These are phyloP conservation scores for Trimorus sp. DNA, from an alignment of 2,888 invertebrate species.

Conservation along the genomic window DNA sequence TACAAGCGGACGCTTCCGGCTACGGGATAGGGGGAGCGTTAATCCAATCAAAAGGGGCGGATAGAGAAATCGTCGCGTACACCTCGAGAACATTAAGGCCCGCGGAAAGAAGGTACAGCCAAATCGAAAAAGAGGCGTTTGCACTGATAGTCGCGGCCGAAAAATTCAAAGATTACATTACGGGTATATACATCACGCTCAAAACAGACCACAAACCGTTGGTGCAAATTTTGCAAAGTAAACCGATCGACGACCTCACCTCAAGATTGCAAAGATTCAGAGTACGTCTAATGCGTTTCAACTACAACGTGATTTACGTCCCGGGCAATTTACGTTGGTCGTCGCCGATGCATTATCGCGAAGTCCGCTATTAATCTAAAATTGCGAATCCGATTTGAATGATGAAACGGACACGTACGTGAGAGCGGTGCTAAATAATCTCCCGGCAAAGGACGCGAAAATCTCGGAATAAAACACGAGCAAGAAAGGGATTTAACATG, in stretches of 20 bases:
- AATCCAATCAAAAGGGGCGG: conserved; percentile 60
- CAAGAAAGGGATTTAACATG: conserved; percentile 27
- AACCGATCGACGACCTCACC: conserved; percentile 74
- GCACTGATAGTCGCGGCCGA: conserved; percentile 74
- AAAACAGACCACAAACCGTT: conserved; percentile 79
- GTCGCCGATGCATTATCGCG: conserved; percentile 73
- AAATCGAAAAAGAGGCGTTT: conserved; percentile 78
- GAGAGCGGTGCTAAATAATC: conserved; percentile 10
- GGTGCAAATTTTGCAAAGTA: conserved; percentile 73
- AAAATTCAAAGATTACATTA: conserved; percentile 72
- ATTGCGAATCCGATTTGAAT: conserved; percentile 39
- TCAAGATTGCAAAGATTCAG: conserved; percentile 76
- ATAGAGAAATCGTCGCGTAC: conserved; percentile 74
- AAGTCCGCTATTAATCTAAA: conserved; percentile 46
- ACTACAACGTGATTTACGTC: conserved; percentile 70
- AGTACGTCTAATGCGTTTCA: conserved; percentile 72
- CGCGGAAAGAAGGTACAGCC: conserved; percentile 73
- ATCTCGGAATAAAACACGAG: conserved; percentile 27
- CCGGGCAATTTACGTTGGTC: conserved; percentile 73
- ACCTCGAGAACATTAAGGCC: conserved; percentile 69
- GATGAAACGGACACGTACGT: conserved; percentile 30
- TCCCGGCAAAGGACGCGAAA: conserved; percentile 4
- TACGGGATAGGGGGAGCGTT: conserved; percentile 75
- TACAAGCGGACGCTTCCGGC: conserved; percentile 73
- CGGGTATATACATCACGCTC: conserved; percentile 71